These are phyloP conservation scores for Brachionus angularis DNA, from an alignment of 1,140 invertebrate genomes.

Conservation along the genomic window DNA sequence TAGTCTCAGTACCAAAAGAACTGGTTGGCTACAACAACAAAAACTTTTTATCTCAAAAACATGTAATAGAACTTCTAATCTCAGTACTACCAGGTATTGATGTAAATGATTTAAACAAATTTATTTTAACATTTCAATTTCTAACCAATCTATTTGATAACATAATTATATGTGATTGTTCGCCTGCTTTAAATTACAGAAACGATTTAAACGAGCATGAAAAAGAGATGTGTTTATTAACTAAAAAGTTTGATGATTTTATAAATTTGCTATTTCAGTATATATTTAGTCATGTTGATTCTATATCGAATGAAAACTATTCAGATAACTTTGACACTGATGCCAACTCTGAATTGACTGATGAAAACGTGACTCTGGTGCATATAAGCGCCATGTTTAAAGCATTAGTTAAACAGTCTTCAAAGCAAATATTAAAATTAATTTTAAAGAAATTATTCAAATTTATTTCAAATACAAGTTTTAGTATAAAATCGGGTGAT, in stretches of 20 bases:
- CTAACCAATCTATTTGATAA: slow-evolving; percentile 71
- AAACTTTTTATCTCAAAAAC: slow-evolving; percentile 68
- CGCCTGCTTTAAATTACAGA: slow-evolving; percentile 65
- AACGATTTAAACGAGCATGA: slow-evolving; percentile 72
- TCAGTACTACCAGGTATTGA: slow-evolving; percentile 81
- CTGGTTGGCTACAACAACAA: slow-evolving; percentile 58
- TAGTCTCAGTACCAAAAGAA: slow-evolving; percentile 68
- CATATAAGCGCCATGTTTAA: slow-evolving; percentile 26
- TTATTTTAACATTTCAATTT: slow-evolving; percentile 70
- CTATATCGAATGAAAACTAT: slow-evolving; percentile 1
- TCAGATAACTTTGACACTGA: not conserved
- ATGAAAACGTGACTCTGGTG: slow-evolving; percentile 33
- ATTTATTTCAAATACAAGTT: slow-evolving; percentile 9
- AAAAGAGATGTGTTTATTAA: slow-evolving; percentile 70
- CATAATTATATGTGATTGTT: slow-evolving; percentile 80
- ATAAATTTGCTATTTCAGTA: slow-evolving; percentile 70
- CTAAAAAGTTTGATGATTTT: slow-evolving; percentile 80
- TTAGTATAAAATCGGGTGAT: slow-evolving; percentile 30
- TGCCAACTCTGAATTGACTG: not conserved
- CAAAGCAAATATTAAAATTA: slow-evolving; percentile 13
- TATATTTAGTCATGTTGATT: slow-evolving; percentile 9
- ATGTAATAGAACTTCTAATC: slow-evolving; percentile 72
- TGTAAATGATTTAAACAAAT: slow-evolving; percentile 81
- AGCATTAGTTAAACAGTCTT: slow-evolving; percentile 6
- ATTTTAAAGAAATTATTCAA: not conserved